Evolutionary conservation across 2,113 vertebrate genomes (phyloP).

Genomic region (Actinemys pallida): DNA sequence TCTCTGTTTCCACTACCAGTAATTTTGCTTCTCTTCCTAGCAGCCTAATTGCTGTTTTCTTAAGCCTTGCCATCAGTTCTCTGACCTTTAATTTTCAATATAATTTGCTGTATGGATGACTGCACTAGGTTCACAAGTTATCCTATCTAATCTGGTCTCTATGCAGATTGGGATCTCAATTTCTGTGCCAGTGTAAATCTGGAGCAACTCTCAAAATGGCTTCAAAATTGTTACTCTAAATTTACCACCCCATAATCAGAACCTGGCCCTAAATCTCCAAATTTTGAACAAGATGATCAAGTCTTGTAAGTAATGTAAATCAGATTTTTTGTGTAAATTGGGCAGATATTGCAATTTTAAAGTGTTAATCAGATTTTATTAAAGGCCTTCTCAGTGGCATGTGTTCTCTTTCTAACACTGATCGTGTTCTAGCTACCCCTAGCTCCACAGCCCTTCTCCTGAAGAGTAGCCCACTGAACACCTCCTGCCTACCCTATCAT

Average conservation of each 20-base stretch:
- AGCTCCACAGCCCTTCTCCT: neutral
- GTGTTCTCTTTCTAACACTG: accelerated
- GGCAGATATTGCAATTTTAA: neutral
- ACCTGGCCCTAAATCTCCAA: neutral
- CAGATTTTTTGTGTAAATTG: neutral
- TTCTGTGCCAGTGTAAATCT: neutral
- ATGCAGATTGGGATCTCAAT: accelerated
- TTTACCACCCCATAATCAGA: neutral
- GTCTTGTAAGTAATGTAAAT: no score
- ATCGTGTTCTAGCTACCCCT: accelerated
- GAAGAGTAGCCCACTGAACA: neutral
- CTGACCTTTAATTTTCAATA: slow-evolving; percentile 74
- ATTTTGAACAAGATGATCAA: neutral
- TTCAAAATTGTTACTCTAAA: neutral
- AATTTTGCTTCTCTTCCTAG: slow-evolving; percentile 67
- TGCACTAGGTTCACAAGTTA: neutral
- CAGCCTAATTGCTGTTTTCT: slow-evolving; percentile 72
- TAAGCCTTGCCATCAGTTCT: slow-evolving; percentile 69
- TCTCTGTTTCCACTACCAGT: neutral
- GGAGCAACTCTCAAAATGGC: neutral
- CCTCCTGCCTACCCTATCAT: neutral
- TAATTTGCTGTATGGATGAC: neutral
- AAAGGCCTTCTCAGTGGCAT: accelerated
- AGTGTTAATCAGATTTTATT: neutral
- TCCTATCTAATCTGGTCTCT: accelerated